These are phyloP conservation scores for Oscheius myriophilus DNA, from an alignment of 2,888 invertebrate species.

Conservation along the genomic window DNA sequence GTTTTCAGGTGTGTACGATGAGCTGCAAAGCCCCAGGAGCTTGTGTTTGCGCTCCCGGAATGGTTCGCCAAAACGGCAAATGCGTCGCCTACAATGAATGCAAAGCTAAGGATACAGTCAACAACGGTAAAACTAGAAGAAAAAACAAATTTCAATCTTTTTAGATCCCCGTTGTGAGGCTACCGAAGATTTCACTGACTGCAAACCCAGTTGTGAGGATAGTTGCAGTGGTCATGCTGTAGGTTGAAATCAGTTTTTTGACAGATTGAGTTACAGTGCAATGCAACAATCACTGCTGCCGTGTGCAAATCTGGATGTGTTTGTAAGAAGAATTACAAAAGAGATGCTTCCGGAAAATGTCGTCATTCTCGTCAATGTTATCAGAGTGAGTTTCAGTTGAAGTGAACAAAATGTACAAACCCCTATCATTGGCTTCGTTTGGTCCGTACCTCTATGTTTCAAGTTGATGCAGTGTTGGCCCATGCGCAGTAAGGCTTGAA, in stretches of 20 bases:
- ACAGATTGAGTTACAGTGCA: not conserved
- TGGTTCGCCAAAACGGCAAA: slow-evolving; percentile 19
- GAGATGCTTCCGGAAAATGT: slow-evolving; percentile 19
- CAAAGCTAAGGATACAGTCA: slow-evolving; percentile 4
- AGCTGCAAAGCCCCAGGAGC: slow-evolving; percentile 1
- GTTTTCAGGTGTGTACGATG: slow-evolving; percentile 9
- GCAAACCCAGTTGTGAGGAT: slow-evolving; percentile 15
- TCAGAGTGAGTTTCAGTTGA: slow-evolving; percentile 12
- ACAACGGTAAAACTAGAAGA: not conserved
- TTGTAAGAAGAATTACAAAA: slow-evolving; percentile 23
- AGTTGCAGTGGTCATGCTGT: slow-evolving; percentile 22
- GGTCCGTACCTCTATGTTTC: too few relatives aligned
- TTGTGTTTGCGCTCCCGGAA: slow-evolving; percentile 27
- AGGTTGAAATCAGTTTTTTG: not conserved
- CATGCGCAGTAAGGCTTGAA: too few relatives aligned
- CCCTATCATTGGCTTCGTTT: too few relatives aligned
- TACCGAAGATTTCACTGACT: slow-evolving; percentile 12
- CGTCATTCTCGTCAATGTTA: slow-evolving; percentile 14
- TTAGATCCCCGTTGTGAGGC: slow-evolving; percentile 6
- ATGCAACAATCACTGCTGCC: not conserved
- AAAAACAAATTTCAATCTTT: not conserved
- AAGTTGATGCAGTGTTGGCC: too few relatives aligned
- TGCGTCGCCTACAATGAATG: slow-evolving; percentile 24
- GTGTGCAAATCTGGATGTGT: slow-evolving; percentile 7
- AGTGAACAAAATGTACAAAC: too few relatives aligned